Conservation (phyloP, 1,140 invertebrate species). For the Sesamia nonagrioides region DNA sequence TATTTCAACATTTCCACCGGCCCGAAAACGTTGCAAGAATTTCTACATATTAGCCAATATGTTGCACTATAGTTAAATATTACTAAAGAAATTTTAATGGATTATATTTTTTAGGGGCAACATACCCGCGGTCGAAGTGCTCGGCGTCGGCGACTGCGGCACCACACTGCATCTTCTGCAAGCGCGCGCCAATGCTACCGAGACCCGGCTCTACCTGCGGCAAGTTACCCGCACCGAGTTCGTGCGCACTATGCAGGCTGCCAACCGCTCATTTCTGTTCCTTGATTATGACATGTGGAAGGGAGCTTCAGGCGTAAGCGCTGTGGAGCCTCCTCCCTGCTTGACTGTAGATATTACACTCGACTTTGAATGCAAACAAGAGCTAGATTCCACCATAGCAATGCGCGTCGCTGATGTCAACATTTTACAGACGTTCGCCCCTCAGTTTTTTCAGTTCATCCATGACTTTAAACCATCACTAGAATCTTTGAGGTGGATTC, state of each 20-base stretch:
- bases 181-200: neutral
- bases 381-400: conserved; percentile 3
- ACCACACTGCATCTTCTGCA: neutral
- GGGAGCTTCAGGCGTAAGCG: neutral
- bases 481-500: neutral
- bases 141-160: neutral
- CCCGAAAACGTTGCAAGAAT: too few relatives aligned
- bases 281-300: conserved; percentile 39
- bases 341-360: neutral
- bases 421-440: neutral
- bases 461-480: conserved; percentile 9
- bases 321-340: neutral
- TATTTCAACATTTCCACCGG: too few relatives aligned
- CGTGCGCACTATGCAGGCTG: neutral
- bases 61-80: neutral
- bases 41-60: neutral
- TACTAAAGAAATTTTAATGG: neutral
- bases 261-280: conserved; percentile 31
- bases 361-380: neutral
- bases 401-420: conserved; percentile 19
- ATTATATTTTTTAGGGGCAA: neutral
- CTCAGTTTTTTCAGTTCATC: neutral
- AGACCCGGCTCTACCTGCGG: neutral
- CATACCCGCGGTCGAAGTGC: neutral
- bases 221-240: neutral